Percentiles rank a stretch among this genome's conserved stretches.
Evolutionary conservation across 2,888 invertebrate species (phyloP).

Genomic region (Amblyjoppa proteus): DNA sequence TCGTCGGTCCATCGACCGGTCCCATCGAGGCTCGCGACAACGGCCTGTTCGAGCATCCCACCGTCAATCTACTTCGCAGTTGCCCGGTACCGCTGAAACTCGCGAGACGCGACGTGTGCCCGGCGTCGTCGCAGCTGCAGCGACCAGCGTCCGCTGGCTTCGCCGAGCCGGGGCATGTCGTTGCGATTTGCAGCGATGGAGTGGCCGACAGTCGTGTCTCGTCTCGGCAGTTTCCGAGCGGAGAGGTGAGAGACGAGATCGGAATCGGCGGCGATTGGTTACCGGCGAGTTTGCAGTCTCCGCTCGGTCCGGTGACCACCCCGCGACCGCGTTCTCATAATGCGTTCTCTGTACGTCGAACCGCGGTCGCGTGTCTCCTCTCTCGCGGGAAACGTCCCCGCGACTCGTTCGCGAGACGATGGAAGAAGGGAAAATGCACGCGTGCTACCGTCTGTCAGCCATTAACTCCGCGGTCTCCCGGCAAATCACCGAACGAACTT

Average conservation of each 20-base stretch:
- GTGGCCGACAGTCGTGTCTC: conserved; percentile 53
- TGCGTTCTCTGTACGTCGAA: conserved; percentile 46
- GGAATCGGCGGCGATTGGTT: conserved; percentile 60
- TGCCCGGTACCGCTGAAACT: not conserved
- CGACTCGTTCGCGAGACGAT: conserved; percentile 35
- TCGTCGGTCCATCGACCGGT: not conserved
- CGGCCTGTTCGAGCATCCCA: too few relatives aligned
- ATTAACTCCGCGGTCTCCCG: conserved; percentile 76
- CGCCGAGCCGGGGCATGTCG: not conserved
- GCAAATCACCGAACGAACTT: conserved; percentile 68
- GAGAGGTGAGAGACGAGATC: conserved; percentile 46
- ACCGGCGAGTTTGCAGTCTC: conserved; percentile 41
- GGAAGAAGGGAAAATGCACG: conserved; percentile 64
- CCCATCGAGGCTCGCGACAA: not conserved
- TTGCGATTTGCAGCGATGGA: conserved; percentile 30
- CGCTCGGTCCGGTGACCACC: conserved; percentile 56
- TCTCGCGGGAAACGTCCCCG: conserved; percentile 15
- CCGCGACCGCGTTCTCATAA: conserved; percentile 60
- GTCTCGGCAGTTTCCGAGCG: not conserved
- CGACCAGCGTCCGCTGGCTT: not conserved
- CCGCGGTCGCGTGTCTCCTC: conserved; percentile 65
- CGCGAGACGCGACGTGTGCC: too few relatives aligned
- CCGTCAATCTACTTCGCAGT: not conserved
- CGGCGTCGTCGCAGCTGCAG: not conserved
- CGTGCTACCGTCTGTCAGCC: conserved; percentile 72